Percentiles rank a stretch among this genome's conserved stretches.
Evolutionary conservation across 2,797 vertebrate genomes (phyloP).

Genomic region (Tapirus indicus): DNA sequence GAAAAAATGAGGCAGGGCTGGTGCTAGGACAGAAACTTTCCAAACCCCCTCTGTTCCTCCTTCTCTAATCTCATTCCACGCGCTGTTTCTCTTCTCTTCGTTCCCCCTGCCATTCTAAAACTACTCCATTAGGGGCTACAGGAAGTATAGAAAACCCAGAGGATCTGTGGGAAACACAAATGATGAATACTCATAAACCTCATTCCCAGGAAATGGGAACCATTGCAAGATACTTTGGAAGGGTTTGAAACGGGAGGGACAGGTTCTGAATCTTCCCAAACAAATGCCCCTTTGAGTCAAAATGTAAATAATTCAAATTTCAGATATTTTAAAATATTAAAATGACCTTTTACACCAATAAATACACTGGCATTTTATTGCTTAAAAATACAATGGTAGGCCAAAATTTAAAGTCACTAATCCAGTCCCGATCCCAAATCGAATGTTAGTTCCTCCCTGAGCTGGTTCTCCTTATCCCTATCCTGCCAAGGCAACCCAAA

Average conservation of each 20-base stretch:
- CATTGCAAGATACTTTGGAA: background rate
- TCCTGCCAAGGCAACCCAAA: background rate
- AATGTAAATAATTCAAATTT: background rate
- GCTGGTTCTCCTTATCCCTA: background rate
- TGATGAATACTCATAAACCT: background rate
- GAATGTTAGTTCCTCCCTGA: background rate
- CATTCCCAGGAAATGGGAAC: background rate
- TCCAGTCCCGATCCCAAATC: background rate
- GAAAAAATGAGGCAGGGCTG: background rate
- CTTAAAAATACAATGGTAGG: background rate
- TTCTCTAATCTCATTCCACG: background rate
- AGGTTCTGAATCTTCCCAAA: background rate
- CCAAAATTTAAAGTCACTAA: background rate
- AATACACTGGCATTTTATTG: background rate
- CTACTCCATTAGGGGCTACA: background rate
- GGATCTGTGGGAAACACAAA: background rate
- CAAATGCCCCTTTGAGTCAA: background rate
- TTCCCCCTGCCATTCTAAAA: background rate
- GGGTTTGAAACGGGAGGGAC: background rate
- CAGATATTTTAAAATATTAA: background rate
- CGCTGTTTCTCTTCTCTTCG: background rate
- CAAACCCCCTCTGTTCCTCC: background rate
- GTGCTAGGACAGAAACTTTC: background rate
- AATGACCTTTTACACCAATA: background rate
- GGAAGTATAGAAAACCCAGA: background rate